phyloP scores from a whole-genome alignment of 2,113 vertebrate species.

The Nerophis lumbriciformis region DNA sequence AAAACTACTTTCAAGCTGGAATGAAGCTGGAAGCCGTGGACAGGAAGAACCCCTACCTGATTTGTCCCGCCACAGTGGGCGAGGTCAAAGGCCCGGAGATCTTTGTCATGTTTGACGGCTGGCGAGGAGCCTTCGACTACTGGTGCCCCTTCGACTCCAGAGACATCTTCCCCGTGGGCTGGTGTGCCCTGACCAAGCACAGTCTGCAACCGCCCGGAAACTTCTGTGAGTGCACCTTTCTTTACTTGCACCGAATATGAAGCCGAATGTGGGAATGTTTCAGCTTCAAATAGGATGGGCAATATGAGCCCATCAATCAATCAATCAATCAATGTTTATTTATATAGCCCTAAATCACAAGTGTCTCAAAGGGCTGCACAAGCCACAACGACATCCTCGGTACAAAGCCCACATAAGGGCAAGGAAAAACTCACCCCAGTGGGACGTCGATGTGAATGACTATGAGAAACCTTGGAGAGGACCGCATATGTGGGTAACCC shows the following conservation, averaged over 20 bases:
- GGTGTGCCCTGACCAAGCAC: conserved; percentile 90
- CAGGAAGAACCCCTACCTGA: conserved; percentile 92
- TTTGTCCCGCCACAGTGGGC: conserved; percentile 92
- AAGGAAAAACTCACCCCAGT: no score
- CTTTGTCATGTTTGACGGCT: conserved; percentile 92
- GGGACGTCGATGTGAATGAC: no score
- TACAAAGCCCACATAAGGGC: no score
- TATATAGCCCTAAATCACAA: no score
- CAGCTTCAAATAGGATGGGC: not conserved
- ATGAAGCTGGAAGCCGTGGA: conserved; percentile 97
- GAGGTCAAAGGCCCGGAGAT: conserved; percentile 87
- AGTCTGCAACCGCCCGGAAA: conserved; percentile 87
- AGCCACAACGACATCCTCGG: no score
- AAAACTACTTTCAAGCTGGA: conserved; percentile 87
- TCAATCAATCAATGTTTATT: no score
- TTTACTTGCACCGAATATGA: no score
- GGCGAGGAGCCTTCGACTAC: conserved; percentile 91
- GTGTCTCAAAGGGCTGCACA: no score
- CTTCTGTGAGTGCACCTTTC: conserved; percentile 58
- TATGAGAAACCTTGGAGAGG: no score
- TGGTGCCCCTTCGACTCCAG: conserved; percentile 94
- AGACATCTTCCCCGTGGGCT: conserved; percentile 94
- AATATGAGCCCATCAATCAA: no score
- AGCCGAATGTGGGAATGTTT: not conserved
- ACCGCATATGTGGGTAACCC: no score